phyloP scores from a whole-genome alignment of 2,113 vertebrate genomes.

The Misgurnus mizolepis region DNA sequence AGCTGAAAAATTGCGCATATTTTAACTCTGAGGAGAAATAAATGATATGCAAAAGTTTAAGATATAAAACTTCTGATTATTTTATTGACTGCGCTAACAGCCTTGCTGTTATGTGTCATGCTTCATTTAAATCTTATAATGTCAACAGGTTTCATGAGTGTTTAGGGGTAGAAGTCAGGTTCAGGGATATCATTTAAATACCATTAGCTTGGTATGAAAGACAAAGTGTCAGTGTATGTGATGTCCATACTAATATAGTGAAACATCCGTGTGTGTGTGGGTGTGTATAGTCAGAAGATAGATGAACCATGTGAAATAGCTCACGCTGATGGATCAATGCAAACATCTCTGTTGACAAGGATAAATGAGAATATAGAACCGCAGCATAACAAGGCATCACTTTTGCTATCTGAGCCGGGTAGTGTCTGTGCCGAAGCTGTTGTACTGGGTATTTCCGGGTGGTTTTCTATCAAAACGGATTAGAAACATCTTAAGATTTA shows the following conservation, averaged over 20 bases:
- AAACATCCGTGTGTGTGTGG: background rate
- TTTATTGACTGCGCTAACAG: background rate
- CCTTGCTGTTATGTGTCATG: background rate
- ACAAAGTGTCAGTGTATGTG: too few species aligned
- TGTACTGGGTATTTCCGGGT: background rate
- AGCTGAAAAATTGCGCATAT: background rate
- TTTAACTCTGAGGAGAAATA: too few species aligned
- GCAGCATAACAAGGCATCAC: constrained; percentile 31
- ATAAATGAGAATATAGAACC: constrained; percentile 34
- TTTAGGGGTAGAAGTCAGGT: too few species aligned
- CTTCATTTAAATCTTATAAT: background rate
- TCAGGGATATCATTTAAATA: background rate
- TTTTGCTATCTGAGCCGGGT: background rate
- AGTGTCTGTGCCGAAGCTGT: background rate
- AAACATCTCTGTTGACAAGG: constrained; percentile 38
- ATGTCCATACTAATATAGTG: background rate
- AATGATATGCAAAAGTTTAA: background rate
- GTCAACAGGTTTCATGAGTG: too few species aligned
- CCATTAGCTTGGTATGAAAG: background rate
- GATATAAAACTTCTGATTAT: background rate
- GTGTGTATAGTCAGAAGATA: background rate
- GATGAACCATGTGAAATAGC: constrained; percentile 21
- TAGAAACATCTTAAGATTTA: constrained; percentile 32
- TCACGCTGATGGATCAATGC: constrained; percentile 22
- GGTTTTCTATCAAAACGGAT: constrained; percentile 32